Evolutionary conservation across 1,140 invertebrate genomes (phyloP), one percentile per base, ranked within the genome.

Genomic region (Drosophila nasuta): DNA sequence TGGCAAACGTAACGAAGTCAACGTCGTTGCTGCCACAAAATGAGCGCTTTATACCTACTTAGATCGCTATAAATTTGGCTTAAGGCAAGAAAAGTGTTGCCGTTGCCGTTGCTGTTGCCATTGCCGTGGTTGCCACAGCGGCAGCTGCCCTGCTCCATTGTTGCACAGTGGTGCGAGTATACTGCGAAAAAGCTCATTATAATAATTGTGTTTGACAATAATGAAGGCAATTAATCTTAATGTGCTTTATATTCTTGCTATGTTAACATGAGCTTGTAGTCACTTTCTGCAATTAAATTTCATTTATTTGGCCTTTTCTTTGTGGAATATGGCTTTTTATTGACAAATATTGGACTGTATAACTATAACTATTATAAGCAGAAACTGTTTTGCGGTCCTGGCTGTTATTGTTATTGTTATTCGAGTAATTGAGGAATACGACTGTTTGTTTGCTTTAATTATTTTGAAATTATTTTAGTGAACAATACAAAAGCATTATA

Each of bases 11-110:
- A 86, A 86, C 83, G 81, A 78, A 77, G 75, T 75, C 65, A 52
- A 52, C 62, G 81, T 64, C 52, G 81, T 73, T 65, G 70, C 75
- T 89, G 83, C 83, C 83, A 85, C 83, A 83, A 89, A 89, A 88
- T 88, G 83, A 88, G 86, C 85, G 83, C 83, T 89, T 88, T 88
- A 89, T 88, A 89, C 83, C 81, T 88, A 88, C 83, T 88, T 88
- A 88, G 85, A 88, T 88, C 85, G 85, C 85, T 88, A 88, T 88
- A 88, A 88, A 88, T 88, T 88, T 88, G 75, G 85, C 85, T 88
- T 88, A 89, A 89, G 85, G 85, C 85, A 88, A 88, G 85, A 88
- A 88, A 88, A 88, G 85, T 88, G 85, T 88, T 88, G 85, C 81
- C 64, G 49, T 56, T 56, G 62, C 35, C n/a, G 7, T 15, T 59